phyloP scores from a whole-genome alignment of 2,113 vertebrate species.

The Pluvianellus socialis region DNA sequence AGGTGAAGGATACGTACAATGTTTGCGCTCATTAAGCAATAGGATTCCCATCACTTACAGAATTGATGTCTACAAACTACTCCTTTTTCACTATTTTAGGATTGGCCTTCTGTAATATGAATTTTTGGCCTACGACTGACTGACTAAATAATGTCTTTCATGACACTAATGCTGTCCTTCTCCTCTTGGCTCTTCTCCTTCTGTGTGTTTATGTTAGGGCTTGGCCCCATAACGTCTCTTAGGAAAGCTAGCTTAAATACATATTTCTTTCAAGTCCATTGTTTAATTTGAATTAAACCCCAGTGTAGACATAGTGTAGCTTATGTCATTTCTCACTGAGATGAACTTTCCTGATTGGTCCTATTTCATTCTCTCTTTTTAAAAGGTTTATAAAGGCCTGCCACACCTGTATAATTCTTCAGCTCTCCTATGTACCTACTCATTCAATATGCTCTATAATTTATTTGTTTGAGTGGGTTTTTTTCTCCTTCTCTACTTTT shows the following conservation, averaged over 20 bases:
- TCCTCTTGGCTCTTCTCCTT: not conserved
- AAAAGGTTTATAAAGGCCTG: not conserved
- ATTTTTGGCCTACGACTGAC: not conserved
- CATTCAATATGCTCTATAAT: not conserved
- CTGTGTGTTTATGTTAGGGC: not conserved
- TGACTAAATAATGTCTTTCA: not conserved
- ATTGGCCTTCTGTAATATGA: not conserved
- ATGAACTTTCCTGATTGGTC: not conserved
- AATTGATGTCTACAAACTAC: not conserved
- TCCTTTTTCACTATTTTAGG: conserved; percentile 14
- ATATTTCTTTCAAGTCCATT: not conserved
- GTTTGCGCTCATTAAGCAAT: not conserved
- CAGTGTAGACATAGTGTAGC: not conserved
- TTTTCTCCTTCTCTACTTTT: not conserved
- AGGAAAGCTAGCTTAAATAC: not conserved
- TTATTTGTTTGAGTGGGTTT: not conserved
- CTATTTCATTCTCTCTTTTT: not conserved
- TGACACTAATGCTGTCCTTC: not conserved
- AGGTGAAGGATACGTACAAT: not conserved
- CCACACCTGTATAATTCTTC: not conserved
- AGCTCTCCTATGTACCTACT: not conserved
- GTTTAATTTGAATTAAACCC: not conserved
- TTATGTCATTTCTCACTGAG: not conserved
- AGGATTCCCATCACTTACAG: conserved; percentile 27
- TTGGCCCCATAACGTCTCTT: not conserved